These are phyloP conservation scores for Petrophora chlorosata DNA, from an alignment of 2,888 invertebrate genomes.

Conservation along the genomic window DNA sequence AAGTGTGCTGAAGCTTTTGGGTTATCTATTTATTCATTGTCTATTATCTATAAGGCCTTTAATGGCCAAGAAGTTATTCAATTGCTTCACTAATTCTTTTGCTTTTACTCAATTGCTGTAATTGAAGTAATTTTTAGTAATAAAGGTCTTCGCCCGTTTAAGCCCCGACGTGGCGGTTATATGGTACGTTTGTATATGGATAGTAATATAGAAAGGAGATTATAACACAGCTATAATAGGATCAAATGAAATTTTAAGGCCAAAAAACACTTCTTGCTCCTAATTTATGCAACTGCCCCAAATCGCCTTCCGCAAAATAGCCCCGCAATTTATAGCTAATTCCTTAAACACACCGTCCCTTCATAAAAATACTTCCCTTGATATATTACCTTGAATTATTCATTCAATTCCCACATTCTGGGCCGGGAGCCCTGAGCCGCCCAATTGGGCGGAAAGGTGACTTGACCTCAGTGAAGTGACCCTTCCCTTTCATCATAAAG, in stretches of 20 bases:
- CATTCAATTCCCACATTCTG: conserved; percentile 31
- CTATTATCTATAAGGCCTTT: too few relatives aligned
- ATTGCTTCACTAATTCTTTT: too few relatives aligned
- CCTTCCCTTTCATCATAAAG: conserved; percentile 68
- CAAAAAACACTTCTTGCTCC: not conserved
- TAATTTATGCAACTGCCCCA: conserved; percentile 1
- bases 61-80: too few relatives aligned
- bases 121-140: too few relatives aligned
- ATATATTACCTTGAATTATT: conserved; percentile 33
- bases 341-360: conserved; percentile 19
- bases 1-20: too few relatives aligned
- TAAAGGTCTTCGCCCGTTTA: too few relatives aligned
- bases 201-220: too few relatives aligned
- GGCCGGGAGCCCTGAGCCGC: conserved; percentile 26
- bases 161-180: too few relatives aligned
- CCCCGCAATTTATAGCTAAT: conserved; percentile 23
- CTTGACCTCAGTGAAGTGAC: conserved; percentile 79
- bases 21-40: too few relatives aligned
- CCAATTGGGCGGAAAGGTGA: conserved; percentile 75
- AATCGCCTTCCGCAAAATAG: conserved; percentile 4
- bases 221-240: too few relatives aligned
- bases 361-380: conserved; percentile 31
- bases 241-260: not conserved
- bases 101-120: too few relatives aligned
- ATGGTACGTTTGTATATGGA: too few relatives aligned